phyloP scores from a whole-genome alignment of 2,797 vertebrate species.

The Adrianichthys oophorus region DNA sequence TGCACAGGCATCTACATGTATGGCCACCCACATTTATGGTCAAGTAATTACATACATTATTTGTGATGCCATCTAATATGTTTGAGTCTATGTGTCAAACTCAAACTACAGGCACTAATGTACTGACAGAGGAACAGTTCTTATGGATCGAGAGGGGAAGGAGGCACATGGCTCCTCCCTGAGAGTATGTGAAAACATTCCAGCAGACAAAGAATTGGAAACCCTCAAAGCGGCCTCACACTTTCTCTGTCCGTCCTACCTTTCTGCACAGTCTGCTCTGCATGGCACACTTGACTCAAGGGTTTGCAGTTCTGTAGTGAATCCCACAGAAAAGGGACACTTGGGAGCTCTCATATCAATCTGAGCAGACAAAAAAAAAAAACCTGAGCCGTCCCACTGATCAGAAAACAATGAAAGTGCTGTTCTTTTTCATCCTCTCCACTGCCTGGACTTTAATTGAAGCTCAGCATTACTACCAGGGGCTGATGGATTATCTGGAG shows the following conservation, averaged over 20 bases:
- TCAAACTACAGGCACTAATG: slow-evolving; percentile 13
- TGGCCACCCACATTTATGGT: no score
- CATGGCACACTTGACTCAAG: background rate
- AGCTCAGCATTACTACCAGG: slow-evolving; percentile 88
- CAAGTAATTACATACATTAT: background rate
- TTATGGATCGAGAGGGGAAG: slow-evolving; percentile 45
- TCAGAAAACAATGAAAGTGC: slow-evolving; percentile 68
- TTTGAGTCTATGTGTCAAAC: slow-evolving; percentile 3
- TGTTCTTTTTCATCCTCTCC: slow-evolving; percentile 78
- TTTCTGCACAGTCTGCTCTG: slow-evolving; percentile 14
- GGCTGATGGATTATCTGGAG: slow-evolving; percentile 95
- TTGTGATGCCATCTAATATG: background rate
- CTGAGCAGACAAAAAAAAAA: slow-evolving; percentile 23
- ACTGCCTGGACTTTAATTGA: slow-evolving; percentile 70
- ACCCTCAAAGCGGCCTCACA: slow-evolving; percentile 52
- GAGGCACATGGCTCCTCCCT: slow-evolving; percentile 77
- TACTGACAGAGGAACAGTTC: slow-evolving; percentile 34
- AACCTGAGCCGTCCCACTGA: slow-evolving; percentile 30
- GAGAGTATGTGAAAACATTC: slow-evolving; percentile 83
- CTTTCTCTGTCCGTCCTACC: slow-evolving; percentile 41
- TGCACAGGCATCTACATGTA: no score
- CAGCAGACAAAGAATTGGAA: slow-evolving; percentile 71
- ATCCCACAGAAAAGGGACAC: slow-evolving; percentile 9
- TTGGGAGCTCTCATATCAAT: slow-evolving; percentile 21
- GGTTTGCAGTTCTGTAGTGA: slow-evolving; percentile 9